Evolutionary conservation across 2,888 invertebrate species (phyloP), one percentile per base, ranked within the genome.

Genomic region (Aleiodes testaceus): DNA sequence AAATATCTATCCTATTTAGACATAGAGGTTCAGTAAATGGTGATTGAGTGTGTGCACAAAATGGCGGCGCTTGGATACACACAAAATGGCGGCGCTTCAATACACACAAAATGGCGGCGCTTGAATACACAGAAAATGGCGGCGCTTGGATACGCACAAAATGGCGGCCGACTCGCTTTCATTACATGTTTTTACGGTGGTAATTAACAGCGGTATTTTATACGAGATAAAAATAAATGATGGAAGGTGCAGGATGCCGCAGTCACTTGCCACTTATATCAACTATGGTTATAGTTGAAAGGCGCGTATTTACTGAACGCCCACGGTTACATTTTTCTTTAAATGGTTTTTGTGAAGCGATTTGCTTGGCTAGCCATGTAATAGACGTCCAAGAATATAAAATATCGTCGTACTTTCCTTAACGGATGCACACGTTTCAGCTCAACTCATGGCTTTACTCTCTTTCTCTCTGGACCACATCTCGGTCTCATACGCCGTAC

Each of bases 391-490:
- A 22, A 22, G 36, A 18, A 53, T 47, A 71, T 59, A 71, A 71
- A 66, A 71, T 66, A 50, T 66, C 18, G 45, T 66, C 42, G 61
- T 59, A 66, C 47, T 66, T 52, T 66, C 66, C 55, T 49, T 69
- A 69, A 63, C 63, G 49, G 61, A 69, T 69, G 69, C 69, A 59
- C 49, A 36, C 14, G 36, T 36, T 36, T 36, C 36, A 36, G 11
- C 45, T 64, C 47, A 64, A 64, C 66, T 67, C 67, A 6, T 12
- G 14, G 12, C 9, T 18, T 18, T 45, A 22, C 61, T 66, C 36
- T n/a, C 52, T 12, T 26, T 26, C 20, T 52, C 20, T 52, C 16
- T 44, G 20, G 22, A 53, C 12, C 52, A 22, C 55, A 66, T 44
- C 30, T 1, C 14, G 52, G 47, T 44, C 53, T 64, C 53, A 52